Percentiles rank a stretch among this genome's conserved stretches.
These are phyloP conservation scores for Grus americana DNA, from an alignment of 2,113 vertebrate genomes.

Conservation along the genomic window DNA sequence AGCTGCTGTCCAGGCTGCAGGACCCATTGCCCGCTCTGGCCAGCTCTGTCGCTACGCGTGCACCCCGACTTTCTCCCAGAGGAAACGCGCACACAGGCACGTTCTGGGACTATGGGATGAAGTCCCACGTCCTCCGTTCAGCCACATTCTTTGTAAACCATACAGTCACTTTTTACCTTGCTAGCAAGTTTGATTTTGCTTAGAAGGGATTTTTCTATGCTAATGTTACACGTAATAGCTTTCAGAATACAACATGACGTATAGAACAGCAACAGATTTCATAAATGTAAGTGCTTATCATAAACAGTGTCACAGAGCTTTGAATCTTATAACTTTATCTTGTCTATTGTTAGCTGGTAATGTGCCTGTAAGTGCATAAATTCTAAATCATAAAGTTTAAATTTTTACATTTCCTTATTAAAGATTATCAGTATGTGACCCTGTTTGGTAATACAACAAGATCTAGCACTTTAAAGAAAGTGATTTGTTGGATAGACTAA, in stretches of 20 bases:
- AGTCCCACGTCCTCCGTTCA: not conserved
- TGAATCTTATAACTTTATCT: not conserved
- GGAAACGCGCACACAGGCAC: accelerated
- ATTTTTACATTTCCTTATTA: not conserved
- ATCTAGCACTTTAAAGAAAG: not conserved
- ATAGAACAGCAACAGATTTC: not conserved
- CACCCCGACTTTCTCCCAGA: not conserved
- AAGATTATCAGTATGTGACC: not conserved
- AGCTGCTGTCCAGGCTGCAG: not conserved
- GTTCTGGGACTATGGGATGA: accelerated
- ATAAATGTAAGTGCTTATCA: not conserved
- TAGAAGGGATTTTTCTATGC: not conserved
- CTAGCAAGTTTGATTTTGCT: not conserved
- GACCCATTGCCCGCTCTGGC: accelerated
- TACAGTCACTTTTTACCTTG: not conserved
- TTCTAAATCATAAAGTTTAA: not conserved
- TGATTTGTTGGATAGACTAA: not conserved
- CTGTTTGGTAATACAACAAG: not conserved
- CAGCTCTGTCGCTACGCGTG: accelerated
- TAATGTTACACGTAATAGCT: not conserved
- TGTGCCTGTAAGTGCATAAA: not conserved
- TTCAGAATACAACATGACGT: not conserved
- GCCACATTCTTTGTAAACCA: not conserved
- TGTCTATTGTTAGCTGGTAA: not conserved
- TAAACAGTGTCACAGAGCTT: not conserved